Conservation (phyloP, 2,888 invertebrate genomes). For the Zaprionus lineosus region DNA sequence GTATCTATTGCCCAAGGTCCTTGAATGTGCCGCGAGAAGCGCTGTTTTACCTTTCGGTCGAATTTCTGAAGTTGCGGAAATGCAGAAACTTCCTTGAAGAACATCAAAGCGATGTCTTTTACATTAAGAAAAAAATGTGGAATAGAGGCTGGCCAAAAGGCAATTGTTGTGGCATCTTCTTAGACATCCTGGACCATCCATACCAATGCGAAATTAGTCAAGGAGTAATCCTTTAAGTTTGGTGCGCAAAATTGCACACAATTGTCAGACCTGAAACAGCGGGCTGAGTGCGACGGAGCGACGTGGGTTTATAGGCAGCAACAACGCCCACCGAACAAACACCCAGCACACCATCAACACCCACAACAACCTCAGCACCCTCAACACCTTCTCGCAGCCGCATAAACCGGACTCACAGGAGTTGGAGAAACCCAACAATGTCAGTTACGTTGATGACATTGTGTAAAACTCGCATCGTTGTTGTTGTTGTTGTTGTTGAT, state of each 20-base stretch:
- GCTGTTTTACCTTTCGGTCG: too few relatives aligned
- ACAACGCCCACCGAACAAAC: too few relatives aligned
- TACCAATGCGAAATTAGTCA: slow-evolving; percentile 65
- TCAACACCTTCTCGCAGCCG: too few relatives aligned
- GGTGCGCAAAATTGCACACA: slow-evolving; percentile 67
- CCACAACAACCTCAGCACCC: too few relatives aligned
- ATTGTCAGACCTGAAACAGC: slow-evolving; percentile 42
- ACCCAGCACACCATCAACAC: too few relatives aligned
- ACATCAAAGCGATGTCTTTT: too few relatives aligned
- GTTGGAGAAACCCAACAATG: slow-evolving; percentile 41
- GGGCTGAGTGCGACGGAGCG: slow-evolving; percentile 11
- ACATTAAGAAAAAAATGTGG: too few relatives aligned
- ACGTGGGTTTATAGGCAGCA: too few relatives aligned
- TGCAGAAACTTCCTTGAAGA: too few relatives aligned
- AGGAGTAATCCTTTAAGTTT: slow-evolving; percentile 76
- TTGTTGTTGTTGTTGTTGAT: slow-evolving; percentile 50
- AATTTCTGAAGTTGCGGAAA: too few relatives aligned
- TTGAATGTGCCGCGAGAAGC: too few relatives aligned
- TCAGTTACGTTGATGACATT: slow-evolving; percentile 71
- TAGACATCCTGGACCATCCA: slow-evolving; percentile 8
- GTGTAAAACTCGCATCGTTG: slow-evolving; percentile 73
- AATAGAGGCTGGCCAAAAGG: slow-evolving; percentile 16
- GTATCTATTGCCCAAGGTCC: too few relatives aligned
- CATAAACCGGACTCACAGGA: slow-evolving; percentile 20
- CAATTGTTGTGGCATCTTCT: slow-evolving; percentile 36